Percentiles rank a stretch among this genome's conserved stretches.
phyloP scores from a whole-genome alignment of 1,140 invertebrate species.

The Andrena cerasifolii region DNA sequence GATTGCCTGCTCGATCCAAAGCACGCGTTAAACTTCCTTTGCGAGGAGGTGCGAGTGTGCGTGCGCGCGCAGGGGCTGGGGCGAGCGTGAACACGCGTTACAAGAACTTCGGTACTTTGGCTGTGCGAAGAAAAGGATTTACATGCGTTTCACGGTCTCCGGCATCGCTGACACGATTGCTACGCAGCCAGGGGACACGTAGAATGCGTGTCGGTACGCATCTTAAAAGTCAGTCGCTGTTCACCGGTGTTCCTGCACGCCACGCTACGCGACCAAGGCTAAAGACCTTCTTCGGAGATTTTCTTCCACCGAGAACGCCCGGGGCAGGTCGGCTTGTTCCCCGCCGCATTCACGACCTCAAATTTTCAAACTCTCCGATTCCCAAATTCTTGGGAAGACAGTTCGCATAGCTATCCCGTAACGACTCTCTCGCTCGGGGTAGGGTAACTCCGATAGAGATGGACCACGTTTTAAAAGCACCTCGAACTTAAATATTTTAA shows the following conservation, averaged over 20 bases:
- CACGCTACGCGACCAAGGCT: constrained; percentile 36
- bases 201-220: constrained; percentile 72
- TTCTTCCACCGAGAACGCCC: constrained; percentile 16
- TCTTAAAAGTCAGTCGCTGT: constrained; percentile 67
- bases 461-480: too few relatives aligned
- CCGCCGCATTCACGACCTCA: not conserved
- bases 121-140: constrained; percentile 61
- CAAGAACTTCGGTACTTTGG: constrained; percentile 36
- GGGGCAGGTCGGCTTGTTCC: not conserved
- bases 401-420: too few relatives aligned
- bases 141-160: constrained; percentile 70
- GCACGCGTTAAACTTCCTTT: not conserved
- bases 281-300: constrained; percentile 56
- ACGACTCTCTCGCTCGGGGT: too few relatives aligned
- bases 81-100: constrained; percentile 39
- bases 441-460: too few relatives aligned
- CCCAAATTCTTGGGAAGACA: too few relatives aligned
- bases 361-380: not conserved
- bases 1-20: not conserved
- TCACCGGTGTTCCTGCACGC: constrained; percentile 67
- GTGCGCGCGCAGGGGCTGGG: constrained; percentile 2
- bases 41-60: constrained; percentile 20
- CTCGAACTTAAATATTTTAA: too few relatives aligned
- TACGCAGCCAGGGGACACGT: constrained; percentile 67
- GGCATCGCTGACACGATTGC: constrained; percentile 70